Evolutionary conservation across 2,888 invertebrate genomes (phyloP), one percentile per base, ranked within the genome.

Genomic region (Polydrusus tereticollis): DNA sequence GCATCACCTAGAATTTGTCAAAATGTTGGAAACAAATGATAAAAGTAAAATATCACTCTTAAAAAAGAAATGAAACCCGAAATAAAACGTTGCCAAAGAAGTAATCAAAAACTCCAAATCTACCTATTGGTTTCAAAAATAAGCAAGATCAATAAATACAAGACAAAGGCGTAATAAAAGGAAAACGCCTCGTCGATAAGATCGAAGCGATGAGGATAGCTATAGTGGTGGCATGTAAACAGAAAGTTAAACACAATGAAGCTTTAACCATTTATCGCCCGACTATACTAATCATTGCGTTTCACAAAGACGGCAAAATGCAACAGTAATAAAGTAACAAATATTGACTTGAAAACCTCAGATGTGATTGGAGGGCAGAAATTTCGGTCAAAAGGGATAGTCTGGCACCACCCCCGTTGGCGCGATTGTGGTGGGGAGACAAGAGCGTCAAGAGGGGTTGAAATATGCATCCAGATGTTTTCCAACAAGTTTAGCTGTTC

Each of bases 301-400:
- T 80, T 80, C 78, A 82, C 80, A 82, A 82, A 83, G 81, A 83
- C 77, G 76, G 52, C 20, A 36, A 59, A 57, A 77, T 63, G 75
- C 76, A 69, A 64, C 81, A 80, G 80, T 81, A 82, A 82, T 83
- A 83, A 84, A 84, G 83, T 82, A 82, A 81, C 84, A 83, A 85
- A 84, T 85, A 85, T 85, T 80, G 85, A 85, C 85, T 85, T 82
- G 84, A 84, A 84, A 84, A 84, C 83, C 84, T 84, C 83, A 82
- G 82, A 82, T 82, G 81, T 81, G 83, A 85, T 85, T 85, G 85
- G 85, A 82, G 83, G 82, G 80, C 80, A 79, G 82, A 82, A 80
- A 80, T 82, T 77, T 77, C 76, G 71, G 76, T 75, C 75, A 75
- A 78, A 77, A 76, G 79, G 80, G 78, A 78, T 77, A 77, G 75